A percentile compares a stretch with the other conserved stretches of the same genome.
These are phyloP conservation scores for Nothocercus nigrocapillus DNA, from an alignment of 2,113 vertebrate species.

Conservation along the genomic window DNA sequence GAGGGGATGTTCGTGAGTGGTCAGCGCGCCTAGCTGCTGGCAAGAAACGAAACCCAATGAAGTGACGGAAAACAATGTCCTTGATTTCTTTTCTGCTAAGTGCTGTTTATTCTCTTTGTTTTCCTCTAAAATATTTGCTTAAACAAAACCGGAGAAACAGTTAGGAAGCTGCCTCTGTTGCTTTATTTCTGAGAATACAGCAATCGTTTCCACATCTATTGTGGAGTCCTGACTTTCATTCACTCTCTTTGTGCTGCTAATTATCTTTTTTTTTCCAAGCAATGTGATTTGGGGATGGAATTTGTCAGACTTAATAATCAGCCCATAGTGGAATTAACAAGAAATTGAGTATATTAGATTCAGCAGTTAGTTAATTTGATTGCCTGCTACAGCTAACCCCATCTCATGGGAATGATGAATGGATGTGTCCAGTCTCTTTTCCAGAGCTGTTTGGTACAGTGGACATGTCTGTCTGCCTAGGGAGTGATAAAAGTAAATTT, in stretches of 20 bases:
- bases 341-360: slow-evolving; percentile 63
- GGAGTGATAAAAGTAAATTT: slow-evolving; percentile 12
- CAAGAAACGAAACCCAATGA: background rate
- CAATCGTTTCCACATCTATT: background rate
- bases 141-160: background rate
- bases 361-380: slow-evolving; percentile 66
- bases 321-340: slow-evolving; percentile 38
- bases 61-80: background rate
- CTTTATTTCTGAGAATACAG: background rate
- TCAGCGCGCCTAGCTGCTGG: background rate
- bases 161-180: background rate
- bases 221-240: background rate
- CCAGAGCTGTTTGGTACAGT: background rate
- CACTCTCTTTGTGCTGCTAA: slow-evolving; percentile 23
- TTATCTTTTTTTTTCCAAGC: slow-evolving; percentile 48
- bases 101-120: background rate
- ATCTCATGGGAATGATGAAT: slow-evolving; percentile 39
- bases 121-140: slow-evolving; percentile 18
- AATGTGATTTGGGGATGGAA: slow-evolving; percentile 35
- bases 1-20: background rate
- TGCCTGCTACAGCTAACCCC: slow-evolving; percentile 25
- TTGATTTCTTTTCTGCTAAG: background rate
- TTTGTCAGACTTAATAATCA: slow-evolving; percentile 61
- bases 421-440: background rate
- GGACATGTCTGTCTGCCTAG: background rate